A percentile compares a stretch with the other conserved stretches of the same genome.
phyloP scores from a whole-genome alignment of 2,113 vertebrate genomes.

The Oreocharis arfaki region DNA sequence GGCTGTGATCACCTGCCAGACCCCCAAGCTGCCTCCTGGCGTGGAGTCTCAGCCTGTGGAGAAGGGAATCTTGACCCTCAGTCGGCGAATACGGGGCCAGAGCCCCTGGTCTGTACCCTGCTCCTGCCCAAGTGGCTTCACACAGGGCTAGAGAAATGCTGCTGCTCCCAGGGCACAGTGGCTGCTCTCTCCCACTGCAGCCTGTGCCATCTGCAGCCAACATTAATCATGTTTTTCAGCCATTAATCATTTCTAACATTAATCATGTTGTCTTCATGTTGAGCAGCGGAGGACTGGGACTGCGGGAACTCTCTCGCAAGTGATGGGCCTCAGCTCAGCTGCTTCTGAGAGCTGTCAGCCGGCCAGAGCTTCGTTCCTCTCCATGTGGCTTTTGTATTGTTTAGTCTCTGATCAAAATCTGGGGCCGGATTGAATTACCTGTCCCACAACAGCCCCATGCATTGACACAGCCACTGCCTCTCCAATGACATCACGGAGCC shows the following conservation, averaged over 20 bases:
- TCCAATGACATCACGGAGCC: background rate
- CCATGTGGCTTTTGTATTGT: slow-evolving; percentile 46
- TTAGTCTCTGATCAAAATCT: slow-evolving; percentile 3
- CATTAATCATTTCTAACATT: slow-evolving; percentile 26
- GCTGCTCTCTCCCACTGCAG: background rate
- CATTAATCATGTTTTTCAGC: background rate
- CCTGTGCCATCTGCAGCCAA: background rate
- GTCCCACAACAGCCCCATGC: background rate
- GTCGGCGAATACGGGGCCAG: rapidly evolving
- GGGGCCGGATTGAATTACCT: slow-evolving; percentile 30
- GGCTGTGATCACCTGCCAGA: background rate
- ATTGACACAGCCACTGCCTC: background rate
- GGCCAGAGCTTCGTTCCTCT: background rate
- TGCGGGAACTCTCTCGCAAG: background rate
- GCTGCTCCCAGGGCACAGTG: background rate
- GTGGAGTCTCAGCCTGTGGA: background rate
- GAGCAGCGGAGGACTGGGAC: background rate
- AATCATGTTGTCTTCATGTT: slow-evolving; percentile 28
- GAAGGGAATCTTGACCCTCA: background rate
- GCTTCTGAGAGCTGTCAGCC: slow-evolving; percentile 29
- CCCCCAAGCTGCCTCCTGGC: background rate
- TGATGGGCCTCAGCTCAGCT: slow-evolving; percentile 18
- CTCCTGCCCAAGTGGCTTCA: background rate
- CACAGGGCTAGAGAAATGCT: rapidly evolving
- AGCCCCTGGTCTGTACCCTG: background rate